Evolutionary conservation across 2,113 vertebrate genomes (phyloP).

Genomic region (Megaptera novaeangliae): DNA sequence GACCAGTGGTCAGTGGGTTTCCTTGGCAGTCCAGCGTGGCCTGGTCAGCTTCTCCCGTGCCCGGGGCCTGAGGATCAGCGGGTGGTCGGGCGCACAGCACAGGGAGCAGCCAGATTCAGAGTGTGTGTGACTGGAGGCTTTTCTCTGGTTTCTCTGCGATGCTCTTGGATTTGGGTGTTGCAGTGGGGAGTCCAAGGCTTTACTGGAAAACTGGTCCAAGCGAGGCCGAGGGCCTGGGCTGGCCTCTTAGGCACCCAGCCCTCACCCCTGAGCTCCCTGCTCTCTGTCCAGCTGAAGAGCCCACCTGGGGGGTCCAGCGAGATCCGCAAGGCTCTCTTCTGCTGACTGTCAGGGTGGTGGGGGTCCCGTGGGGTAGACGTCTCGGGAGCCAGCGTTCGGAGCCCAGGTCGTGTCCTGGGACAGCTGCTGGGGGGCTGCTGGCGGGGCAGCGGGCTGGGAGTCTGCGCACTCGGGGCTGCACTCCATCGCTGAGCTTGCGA

Average conservation of each 20-base stretch:
- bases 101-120: not conserved
- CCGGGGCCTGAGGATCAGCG: not conserved
- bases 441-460: not conserved
- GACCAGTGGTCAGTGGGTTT: not conserved
- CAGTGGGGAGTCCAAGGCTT: accelerated
- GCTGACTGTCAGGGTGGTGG: not conserved
- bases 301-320: not conserved
- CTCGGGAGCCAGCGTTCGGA: not conserved
- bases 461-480: not conserved
- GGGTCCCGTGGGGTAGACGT: not conserved
- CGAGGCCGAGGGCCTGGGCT: not conserved
- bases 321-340: not conserved
- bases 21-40: not conserved
- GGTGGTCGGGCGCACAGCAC: not conserved
- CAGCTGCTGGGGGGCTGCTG: not conserved
- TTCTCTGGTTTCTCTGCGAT: not conserved
- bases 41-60: no score
- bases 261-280: not conserved
- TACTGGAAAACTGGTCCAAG: not conserved
- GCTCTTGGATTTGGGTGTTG: not conserved
- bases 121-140: not conserved
- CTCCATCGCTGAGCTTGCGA: not conserved
- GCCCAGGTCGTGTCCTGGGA: not conserved
- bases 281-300: not conserved
- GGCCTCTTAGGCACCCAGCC: not conserved